Percentiles rank a stretch among this genome's conserved stretches.
These are phyloP conservation scores for Bubo scandiacus DNA, from an alignment of 2,113 vertebrate species.

Conservation along the genomic window DNA sequence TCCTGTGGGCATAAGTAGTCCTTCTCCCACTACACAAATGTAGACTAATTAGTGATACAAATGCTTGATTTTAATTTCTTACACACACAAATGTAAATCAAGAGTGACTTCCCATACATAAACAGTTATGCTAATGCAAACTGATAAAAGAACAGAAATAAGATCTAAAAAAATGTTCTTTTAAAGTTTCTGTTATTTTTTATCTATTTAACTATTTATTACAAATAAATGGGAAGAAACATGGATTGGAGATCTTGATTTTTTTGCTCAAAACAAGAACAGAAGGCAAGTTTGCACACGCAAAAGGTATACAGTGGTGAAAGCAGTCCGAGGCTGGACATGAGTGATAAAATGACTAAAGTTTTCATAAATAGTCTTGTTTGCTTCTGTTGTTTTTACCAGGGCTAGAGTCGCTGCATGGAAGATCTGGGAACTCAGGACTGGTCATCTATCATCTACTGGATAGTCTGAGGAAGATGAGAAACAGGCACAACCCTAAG, in stretches of 20 bases:
- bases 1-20: background rate
- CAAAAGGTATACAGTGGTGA: rapidly evolving
- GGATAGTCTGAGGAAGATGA: background rate
- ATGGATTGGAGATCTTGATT: too few relatives aligned
- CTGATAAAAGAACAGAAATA: background rate
- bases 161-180: background rate
- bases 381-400: background rate
- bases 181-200: background rate
- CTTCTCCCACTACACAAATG: background rate
- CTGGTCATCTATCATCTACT: background rate
- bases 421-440: background rate
- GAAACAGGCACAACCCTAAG: background rate
- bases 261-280: background rate
- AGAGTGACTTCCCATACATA: background rate
- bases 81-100: background rate
- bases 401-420: background rate
- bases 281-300: background rate
- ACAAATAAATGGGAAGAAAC: background rate
- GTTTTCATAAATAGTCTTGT: background rate
- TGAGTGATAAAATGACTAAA: background rate
- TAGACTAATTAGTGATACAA: background rate
- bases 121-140: background rate
- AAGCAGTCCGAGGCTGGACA: background rate
- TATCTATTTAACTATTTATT: background rate
- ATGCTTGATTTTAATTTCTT: background rate